Base-by-base conservation (phyloP, 2,113 vertebrate species). In the Scomber scombrus region DNA sequence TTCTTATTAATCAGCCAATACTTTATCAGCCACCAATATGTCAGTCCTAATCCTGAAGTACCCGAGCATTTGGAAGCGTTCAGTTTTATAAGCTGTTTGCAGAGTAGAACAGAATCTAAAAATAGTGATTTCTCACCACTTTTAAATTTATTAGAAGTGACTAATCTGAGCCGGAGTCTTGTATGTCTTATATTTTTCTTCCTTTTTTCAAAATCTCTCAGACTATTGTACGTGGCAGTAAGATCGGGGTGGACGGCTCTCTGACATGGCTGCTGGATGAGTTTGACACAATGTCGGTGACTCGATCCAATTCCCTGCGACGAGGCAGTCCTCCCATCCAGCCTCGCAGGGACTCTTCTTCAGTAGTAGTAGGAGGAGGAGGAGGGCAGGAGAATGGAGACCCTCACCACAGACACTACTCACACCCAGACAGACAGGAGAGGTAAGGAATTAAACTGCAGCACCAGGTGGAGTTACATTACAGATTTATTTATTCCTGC, bases 261-360 rank as follows among this genome's bases (percentile, higher is more conserved):
- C 93, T 99, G 51, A 96, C 96, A 0, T 97, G 97, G 97, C 95
- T 99, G 69, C 89, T 99, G 79, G 97, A 97, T 6, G 97, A 97
- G 84, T 98, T 98, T 76, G 96, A 98, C 90, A 96, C 93, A 85
- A 97, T 99, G 96, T 98, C 97, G 0, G 97, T 99, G 80, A 97
- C 95, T 0, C 97, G 97, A 77, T 98, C 98, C 82, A 99, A 99
- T 90, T 99, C 98, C 12, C 93, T 98, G 84, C 94, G 97, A 19
- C 93, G 95, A 83, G 96, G 95, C 82, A 98, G 97, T 85, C 97
- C 97, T 0, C 97, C 97, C 0, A 91, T 89, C 0, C 95, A 94
- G 0, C 91, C 93, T 3, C 94, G 92, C 54, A 89, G 92, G 3
- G 77, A 95, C 78, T 94, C 94, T 77, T 87, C 95, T 43, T 90